Base-by-base conservation (phyloP, 1,140 invertebrate genomes). In the Cecropterus lyciades region DNA sequence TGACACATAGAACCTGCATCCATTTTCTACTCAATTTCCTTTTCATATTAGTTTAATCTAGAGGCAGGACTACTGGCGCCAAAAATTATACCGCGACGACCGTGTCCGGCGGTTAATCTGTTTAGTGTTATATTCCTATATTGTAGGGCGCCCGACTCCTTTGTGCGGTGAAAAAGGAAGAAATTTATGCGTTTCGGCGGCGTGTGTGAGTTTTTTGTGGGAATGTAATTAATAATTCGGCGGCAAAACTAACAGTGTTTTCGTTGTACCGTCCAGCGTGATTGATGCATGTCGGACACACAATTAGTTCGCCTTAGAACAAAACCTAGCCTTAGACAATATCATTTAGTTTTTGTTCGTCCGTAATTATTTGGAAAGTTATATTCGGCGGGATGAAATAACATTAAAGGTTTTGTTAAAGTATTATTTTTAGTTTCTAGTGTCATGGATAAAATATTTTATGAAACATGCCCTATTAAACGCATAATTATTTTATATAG, bases 221-320 rank as follows among this genome's bases (percentile, higher is more conserved):
- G 84, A 92, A 92, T 91, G 91, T 92, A 92, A 93, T 92, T 92
- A 92, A 92, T 92, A 92, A 91, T 92, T 92, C 85, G 85, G 92
- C 91, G 92, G 92, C 88, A 92, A 93, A 93, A 93, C 92, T 93
- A 93, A 93, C 92, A 93, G 92, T 92, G 91, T 92, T 92, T 92
- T 92, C 82, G 85, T 87, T 88, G 81, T 79, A 74, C 67, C 78
- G 78, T 77, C 74, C 67, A 63, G 43, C 43, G 71, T 89, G 87
- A 90, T 90, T 90, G 85, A 91, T 91, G 87, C 71, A 24, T 56
- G 72, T 73, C 65, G 67, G 74, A 76, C 77, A 73, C 60, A 70
- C 80, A 80, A 83, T 87, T 87, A 85, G 84, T 73, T 66, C 51
- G 71, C 52, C 46, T 20, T 72, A 68, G 55, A 70, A 67, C 55